Evolutionary conservation across 2,888 invertebrate genomes (phyloP).

Genomic region (Strigamia maritima): DNA sequence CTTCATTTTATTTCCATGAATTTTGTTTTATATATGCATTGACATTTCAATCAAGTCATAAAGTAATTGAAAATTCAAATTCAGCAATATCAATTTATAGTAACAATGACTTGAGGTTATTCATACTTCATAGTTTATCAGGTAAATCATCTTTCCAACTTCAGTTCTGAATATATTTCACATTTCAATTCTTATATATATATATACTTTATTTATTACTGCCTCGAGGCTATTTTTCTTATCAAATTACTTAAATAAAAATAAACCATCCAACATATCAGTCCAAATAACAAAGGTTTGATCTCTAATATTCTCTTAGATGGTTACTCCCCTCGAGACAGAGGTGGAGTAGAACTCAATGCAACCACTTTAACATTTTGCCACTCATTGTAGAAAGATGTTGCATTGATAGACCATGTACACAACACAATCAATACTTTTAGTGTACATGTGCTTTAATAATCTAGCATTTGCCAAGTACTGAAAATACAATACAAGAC

Average conservation of each 20-base stretch:
- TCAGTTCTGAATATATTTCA: neutral
- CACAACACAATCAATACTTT: no score
- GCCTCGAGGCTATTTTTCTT: neutral
- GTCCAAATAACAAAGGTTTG: neutral
- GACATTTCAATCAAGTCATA: neutral
- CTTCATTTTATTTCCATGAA: no score
- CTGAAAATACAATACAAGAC: no score
- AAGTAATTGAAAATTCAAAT: neutral
- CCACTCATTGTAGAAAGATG: neutral
- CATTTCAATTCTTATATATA: neutral
- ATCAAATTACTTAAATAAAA: conserved; percentile 12
- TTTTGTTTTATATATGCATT: neutral
- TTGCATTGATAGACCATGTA: no score
- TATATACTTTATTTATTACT: neutral
- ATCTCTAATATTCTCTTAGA: neutral
- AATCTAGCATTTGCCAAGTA: no score
- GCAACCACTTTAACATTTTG: neutral
- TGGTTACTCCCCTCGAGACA: no score
- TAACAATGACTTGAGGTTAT: neutral
- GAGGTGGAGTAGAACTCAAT: neutral
- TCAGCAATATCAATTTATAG: neutral
- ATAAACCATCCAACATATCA: neutral
- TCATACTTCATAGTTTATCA: neutral
- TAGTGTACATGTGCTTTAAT: no score
- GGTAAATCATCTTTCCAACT: conserved; percentile 9